Evolutionary conservation across 1,140 invertebrate genomes (phyloP), one percentile per base, ranked within the genome.

Genomic region (Heliconius congener): DNA sequence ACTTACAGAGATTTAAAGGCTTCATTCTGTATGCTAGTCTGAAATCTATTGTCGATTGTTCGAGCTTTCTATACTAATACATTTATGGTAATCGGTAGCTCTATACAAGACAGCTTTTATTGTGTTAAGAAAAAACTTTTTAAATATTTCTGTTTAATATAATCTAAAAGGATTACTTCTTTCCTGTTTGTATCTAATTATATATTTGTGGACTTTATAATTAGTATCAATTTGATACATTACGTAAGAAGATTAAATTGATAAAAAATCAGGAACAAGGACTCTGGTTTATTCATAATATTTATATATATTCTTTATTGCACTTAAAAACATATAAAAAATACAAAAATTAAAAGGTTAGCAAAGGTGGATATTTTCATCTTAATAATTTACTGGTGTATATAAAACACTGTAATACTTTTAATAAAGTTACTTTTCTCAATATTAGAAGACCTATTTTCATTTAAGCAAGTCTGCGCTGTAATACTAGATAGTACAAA

Each of bases 361-460:
- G 23, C 23, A 23, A 23, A 23, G 23, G 23, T 23, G 23, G 23
- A 23, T 23, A 23, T 60, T 60, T 60, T n/a, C 3, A 2, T 27
- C n/a, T 9, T 60, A 23, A 8, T 11, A 60, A 19, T 60, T 60
- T 60, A 2, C 8, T 60, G 19, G 55, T 60, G 0, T 3, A 11
- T 60, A n/a, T 60, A 60, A 23, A 60, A 60, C 0, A 60, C n/a
- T 23, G 18, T 18, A 2, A 52, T 52, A 19, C 50, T 52, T 52
- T 52, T 52, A 52, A 52, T 19, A 52, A 52, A 52, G 19, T 57
- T 66, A 66, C 2, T 18, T 11, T 30, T 66, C 4, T 23, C n/a
- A 66, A 66, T 66, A 66, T 66, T 30, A 30, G 23, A 6, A 66
- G 60, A 66, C 60, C 55, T 60, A 60, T 30, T 66, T 66, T 66